A percentile compares a stretch with the other conserved stretches of the same genome.
These are phyloP conservation scores for Mongoloraphidia duomilia DNA, from an alignment of 2,888 invertebrate genomes.

Conservation along the genomic window DNA sequence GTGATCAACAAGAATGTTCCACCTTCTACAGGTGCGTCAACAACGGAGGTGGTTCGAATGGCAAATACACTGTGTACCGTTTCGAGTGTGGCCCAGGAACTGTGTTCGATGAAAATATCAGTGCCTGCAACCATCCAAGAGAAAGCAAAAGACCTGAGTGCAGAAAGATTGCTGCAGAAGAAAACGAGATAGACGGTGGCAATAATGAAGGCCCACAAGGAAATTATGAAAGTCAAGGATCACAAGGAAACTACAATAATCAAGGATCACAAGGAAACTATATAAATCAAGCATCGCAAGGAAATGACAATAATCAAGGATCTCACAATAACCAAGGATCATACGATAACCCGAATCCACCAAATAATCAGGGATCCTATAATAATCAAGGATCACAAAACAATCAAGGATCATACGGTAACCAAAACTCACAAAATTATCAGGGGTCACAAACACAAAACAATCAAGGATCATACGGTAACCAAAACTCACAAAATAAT, in stretches of 20 bases:
- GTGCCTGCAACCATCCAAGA: constrained; percentile 55
- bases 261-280: constrained; percentile 7
- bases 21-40: constrained; percentile 62
- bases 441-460: not conserved
- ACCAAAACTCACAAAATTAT: constrained; percentile 4
- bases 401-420: constrained; percentile 6
- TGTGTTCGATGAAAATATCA: constrained; percentile 52
- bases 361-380: not conserved
- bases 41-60: constrained; percentile 31
- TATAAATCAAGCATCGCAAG: constrained; percentile 5
- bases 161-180: constrained; percentile 26
- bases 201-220: constrained; percentile 5
- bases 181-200: constrained; percentile 33
- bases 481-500: constrained; percentile 8
- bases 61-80: constrained; percentile 39
- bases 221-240: constrained; percentile 9
- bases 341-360: not conserved
- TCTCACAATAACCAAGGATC: constrained; percentile 4
- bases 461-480: not conserved
- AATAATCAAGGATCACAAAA: not conserved
- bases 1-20: constrained; percentile 55
- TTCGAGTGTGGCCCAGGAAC: constrained; percentile 64
- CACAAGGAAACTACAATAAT: constrained; percentile 4
- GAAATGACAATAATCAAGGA: constrained; percentile 10
- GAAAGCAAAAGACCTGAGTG: constrained; percentile 56